Evolutionary conservation across 2,888 invertebrate species (phyloP).

Genomic region (Drosophila fungiperda): DNA sequence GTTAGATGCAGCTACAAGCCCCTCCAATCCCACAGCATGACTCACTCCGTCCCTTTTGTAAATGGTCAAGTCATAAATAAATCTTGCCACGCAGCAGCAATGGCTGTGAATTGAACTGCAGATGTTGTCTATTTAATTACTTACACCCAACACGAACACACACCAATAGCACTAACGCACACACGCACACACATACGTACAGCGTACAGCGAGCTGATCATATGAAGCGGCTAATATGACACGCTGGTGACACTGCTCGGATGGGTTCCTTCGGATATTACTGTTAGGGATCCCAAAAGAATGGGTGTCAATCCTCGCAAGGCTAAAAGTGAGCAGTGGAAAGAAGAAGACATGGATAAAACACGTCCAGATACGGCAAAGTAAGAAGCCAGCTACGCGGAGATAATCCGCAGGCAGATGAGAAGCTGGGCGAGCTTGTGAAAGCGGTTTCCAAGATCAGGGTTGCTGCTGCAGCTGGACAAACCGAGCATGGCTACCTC

Average conservation of each 20-base stretch:
- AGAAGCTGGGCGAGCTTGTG: background rate
- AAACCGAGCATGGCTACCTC: background rate
- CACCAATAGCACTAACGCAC: background rate
- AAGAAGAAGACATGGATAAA: background rate
- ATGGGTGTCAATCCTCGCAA: background rate
- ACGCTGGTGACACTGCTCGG: background rate
- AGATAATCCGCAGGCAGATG: background rate
- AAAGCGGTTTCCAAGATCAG: background rate
- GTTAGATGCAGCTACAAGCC: background rate
- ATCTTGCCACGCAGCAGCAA: slow-evolving; percentile 46
- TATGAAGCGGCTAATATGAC: background rate
- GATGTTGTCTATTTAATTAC: slow-evolving; percentile 74
- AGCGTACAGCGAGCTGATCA: background rate
- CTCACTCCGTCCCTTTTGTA: slow-evolving; percentile 30
- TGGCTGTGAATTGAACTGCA: slow-evolving; percentile 56
- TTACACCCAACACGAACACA: slow-evolving; percentile 1
- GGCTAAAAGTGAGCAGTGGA: background rate
- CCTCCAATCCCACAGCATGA: background rate
- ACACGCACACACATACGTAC: background rate
- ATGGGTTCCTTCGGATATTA: background rate
- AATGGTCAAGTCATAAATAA: slow-evolving; percentile 74
- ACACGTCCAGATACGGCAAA: background rate
- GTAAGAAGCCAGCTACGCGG: background rate
- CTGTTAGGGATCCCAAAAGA: background rate
- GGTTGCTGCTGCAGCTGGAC: background rate